Evolutionary conservation across 1,140 invertebrate species (phyloP).

Genomic region (Eulimnadia texana): DNA sequence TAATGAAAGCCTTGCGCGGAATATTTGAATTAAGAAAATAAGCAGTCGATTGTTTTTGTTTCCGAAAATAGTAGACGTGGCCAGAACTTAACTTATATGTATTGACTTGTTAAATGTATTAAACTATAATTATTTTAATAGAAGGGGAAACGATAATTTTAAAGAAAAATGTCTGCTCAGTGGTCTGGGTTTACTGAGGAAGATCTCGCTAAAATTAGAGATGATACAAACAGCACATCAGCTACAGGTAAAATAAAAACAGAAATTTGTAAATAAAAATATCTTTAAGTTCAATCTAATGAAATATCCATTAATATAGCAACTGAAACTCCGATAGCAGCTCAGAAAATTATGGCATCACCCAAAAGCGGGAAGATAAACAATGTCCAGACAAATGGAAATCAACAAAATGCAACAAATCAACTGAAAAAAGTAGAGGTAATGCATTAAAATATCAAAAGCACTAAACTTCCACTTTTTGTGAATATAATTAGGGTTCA

Average conservation of each 20-base stretch:
- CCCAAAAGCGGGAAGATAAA: neutral
- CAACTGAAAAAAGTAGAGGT: too few species aligned
- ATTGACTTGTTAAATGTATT: too few species aligned
- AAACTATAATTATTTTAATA: too few species aligned
- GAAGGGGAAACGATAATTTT: neutral
- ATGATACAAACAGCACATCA: neutral
- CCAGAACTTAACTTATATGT: too few species aligned
- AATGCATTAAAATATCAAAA: too few species aligned
- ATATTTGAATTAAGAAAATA: neutral
- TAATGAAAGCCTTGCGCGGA: neutral
- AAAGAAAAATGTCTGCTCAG: conserved; percentile 2
- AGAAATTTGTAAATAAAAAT: neutral
- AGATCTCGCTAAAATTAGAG: conserved; percentile 20
- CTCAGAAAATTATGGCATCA: neutral
- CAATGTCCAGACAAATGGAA: neutral
- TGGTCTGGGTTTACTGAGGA: conserved; percentile 22
- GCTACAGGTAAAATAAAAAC: neutral
- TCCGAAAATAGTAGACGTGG: neutral
- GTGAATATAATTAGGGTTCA: neutral
- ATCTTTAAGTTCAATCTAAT: conserved; percentile 1
- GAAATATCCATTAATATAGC: neutral
- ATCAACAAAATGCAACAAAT: too few species aligned
- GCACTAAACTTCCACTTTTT: too few species aligned
- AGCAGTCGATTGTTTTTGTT: neutral
- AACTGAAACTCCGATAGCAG: neutral